Evolutionary conservation across 1,140 invertebrate species (phyloP).

Genomic region (Apis florea): DNA sequence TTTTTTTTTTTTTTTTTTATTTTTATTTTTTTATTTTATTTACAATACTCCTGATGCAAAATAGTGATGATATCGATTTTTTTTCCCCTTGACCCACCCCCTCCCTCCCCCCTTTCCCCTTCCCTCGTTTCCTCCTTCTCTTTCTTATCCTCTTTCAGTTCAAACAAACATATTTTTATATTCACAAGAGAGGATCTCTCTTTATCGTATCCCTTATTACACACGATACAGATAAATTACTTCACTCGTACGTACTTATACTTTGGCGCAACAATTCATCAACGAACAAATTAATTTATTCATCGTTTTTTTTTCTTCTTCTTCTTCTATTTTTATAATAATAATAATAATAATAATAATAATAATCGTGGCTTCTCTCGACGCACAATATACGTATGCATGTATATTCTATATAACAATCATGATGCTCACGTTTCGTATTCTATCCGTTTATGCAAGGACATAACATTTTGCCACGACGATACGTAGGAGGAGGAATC

Average conservation of each 20-base stretch:
- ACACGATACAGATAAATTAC: slow-evolving; percentile 48
- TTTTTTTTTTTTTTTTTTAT: slow-evolving; percentile 5
- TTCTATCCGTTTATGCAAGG: too few relatives aligned
- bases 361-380: slow-evolving; percentile 5
- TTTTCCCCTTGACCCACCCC: slow-evolving; percentile 5
- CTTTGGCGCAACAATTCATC: slow-evolving; percentile 56
- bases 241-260: slow-evolving; percentile 58
- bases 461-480: background rate
- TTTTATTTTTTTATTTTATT: too few relatives aligned
- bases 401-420: background rate
- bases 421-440: background rate
- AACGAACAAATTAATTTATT: slow-evolving; percentile 47
- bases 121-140: too few relatives aligned
- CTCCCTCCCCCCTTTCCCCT: background rate
- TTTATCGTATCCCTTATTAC: slow-evolving; percentile 46
- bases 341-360: too few relatives aligned
- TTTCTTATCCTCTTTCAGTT: slow-evolving; percentile 3
- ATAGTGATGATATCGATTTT: slow-evolving; percentile 54
- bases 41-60: slow-evolving; percentile 59
- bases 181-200: slow-evolving; percentile 34
- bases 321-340: too few relatives aligned
- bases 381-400: too few relatives aligned
- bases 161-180: slow-evolving; percentile 22
- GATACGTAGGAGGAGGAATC: background rate
- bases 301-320: background rate